Conservation (phyloP, 2,888 invertebrate species). For the Hoplodrina ambigua region DNA sequence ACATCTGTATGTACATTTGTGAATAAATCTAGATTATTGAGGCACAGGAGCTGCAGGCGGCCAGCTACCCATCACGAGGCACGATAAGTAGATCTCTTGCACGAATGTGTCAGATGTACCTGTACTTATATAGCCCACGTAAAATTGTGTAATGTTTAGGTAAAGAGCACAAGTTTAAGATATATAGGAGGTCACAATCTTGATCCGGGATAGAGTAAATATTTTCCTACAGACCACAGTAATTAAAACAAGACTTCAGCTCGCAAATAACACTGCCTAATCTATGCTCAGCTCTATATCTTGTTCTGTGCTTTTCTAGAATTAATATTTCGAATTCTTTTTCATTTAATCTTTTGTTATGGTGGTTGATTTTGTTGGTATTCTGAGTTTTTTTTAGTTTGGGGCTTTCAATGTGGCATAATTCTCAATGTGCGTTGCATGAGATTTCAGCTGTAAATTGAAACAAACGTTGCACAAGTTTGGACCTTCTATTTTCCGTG, state of each 20-base stretch:
- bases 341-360: slow-evolving; percentile 67
- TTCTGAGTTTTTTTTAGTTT: slow-evolving; percentile 70
- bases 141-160: slow-evolving; percentile 71
- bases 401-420: slow-evolving; percentile 72
- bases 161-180: slow-evolving; percentile 83
- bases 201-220: slow-evolving; percentile 75
- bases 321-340: slow-evolving; percentile 77
- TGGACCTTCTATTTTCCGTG: slow-evolving; percentile 45
- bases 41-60: slow-evolving; percentile 86
- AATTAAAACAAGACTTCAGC: slow-evolving; percentile 78
- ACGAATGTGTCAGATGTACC: slow-evolving; percentile 75
- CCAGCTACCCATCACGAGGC: slow-evolving; percentile 86
- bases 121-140: slow-evolving; percentile 70
- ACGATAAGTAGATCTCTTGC: slow-evolving; percentile 82
- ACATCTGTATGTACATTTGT: slow-evolving; percentile 76
- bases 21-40: slow-evolving; percentile 75
- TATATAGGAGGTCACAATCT: slow-evolving; percentile 72
- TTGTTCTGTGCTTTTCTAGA: slow-evolving; percentile 84
- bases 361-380: slow-evolving; percentile 72
- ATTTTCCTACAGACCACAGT: slow-evolving; percentile 77
- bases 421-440: slow-evolving; percentile 76
- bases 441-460: slow-evolving; percentile 65
- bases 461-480: slow-evolving; percentile 72
- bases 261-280: slow-evolving; percentile 90
- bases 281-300: slow-evolving; percentile 87